Conservation (phyloP, 1,140 invertebrate species). For the Drosophila lini region DNA sequence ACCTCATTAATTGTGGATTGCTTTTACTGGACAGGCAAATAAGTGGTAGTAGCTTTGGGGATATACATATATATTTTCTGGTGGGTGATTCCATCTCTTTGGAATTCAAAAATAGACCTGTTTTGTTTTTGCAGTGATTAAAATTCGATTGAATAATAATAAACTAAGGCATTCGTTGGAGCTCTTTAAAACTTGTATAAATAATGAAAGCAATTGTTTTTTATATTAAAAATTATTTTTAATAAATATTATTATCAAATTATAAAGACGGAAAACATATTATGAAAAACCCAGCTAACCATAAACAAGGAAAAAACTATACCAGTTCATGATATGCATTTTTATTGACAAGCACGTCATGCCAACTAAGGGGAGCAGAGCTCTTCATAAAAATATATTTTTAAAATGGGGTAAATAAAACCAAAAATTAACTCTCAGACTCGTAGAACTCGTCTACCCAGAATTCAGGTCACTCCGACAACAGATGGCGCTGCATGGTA, state of each 20-base stretch:
- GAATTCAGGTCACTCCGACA: constrained; percentile 53
- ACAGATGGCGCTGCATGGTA: constrained; percentile 52
- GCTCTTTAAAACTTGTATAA: not conserved
- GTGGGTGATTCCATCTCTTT: not conserved
- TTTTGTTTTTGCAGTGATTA: constrained; percentile 5
- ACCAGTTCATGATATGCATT: not conserved
- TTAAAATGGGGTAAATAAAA: constrained; percentile 7
- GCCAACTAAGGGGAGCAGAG: constrained; percentile 14
- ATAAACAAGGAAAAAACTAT: not conserved
- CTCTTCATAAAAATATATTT: constrained; percentile 37
- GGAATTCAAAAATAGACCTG: not conserved
- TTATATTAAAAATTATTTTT: not conserved
- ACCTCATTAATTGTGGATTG: constrained; percentile 41
- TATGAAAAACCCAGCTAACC: not conserved
- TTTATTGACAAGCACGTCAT: constrained; percentile 24
- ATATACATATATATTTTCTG: not conserved
- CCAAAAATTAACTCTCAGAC: not conserved
- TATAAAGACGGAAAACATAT: not conserved
- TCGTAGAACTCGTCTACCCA: constrained; percentile 2
- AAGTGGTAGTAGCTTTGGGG: not conserved
- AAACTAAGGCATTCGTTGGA: not conserved
- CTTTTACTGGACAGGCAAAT: constrained; percentile 11
- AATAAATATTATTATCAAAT: not conserved
- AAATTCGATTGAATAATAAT: not conserved
- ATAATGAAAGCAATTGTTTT: not conserved